These are phyloP conservation scores for Daktulosphaira vitifoliae DNA, from an alignment of 1,140 invertebrate species.

Conservation along the genomic window DNA sequence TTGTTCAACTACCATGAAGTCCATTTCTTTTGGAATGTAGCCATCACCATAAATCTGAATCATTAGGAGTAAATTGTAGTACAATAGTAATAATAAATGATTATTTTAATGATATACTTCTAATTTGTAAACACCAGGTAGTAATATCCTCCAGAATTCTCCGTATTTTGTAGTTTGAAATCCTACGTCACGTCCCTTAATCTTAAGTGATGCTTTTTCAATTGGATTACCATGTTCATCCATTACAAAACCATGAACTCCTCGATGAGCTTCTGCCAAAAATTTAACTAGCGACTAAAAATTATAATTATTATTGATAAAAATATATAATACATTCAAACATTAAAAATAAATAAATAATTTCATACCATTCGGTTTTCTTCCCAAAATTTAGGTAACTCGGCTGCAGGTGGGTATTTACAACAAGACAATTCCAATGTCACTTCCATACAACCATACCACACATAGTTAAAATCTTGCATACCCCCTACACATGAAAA, in stretches of 20 bases:
- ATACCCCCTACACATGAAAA: constrained; percentile 51
- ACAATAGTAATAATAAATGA: too few relatives aligned
- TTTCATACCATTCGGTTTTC: constrained; percentile 74
- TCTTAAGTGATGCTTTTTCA: constrained; percentile 69
- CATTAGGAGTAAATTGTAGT: constrained; percentile 1
- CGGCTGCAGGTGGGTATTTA: constrained; percentile 80
- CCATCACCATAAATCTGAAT: constrained; percentile 72
- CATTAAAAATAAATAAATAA: background rate
- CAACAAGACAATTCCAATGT: constrained; percentile 95
- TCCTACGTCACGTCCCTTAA: constrained; percentile 76
- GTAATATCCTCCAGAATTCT: constrained; percentile 55
- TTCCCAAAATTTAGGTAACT: constrained; percentile 86
- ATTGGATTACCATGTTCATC: constrained; percentile 74
- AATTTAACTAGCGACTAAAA: constrained; percentile 72
- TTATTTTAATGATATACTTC: constrained; percentile 51
- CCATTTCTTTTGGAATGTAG: constrained; percentile 67
- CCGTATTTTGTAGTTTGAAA: constrained; percentile 83
- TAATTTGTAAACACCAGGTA: constrained; percentile 51
- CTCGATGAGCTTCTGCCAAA: constrained; percentile 78
- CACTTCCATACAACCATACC: constrained; percentile 97
- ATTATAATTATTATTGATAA: background rate
- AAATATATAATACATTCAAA: background rate
- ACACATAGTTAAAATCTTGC: constrained; percentile 98
- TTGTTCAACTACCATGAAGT: constrained; percentile 76
- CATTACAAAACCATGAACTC: constrained; percentile 71